Base-by-base conservation (phyloP, 1,140 invertebrate genomes). In the Drosophila grimshawi region DNA sequence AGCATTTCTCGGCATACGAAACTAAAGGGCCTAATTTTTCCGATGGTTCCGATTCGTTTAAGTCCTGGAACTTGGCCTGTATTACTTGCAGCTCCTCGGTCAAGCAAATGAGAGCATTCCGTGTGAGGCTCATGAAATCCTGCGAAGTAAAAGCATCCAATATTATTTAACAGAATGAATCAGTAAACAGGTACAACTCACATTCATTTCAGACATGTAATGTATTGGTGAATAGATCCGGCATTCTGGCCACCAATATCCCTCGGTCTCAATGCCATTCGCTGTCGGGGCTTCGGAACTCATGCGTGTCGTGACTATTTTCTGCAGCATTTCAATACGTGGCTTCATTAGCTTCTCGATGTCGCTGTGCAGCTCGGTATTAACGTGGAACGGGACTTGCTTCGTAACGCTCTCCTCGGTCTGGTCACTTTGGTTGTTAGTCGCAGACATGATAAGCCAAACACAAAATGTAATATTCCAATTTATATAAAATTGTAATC, bases 211-310 rank as follows among this genome's bases (percentile, higher is more conserved):
- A 7, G 73, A 77, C 32, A 81, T 65, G 30, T 74, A 69, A 27
- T 77, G 63, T 0, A 10, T 10, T 0, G 73, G 27, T 3, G 73
- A 68, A 10, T 33, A 63, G 5, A 81, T 3, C 3, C 55, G 19
- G 32, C 81, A 81, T 5, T 81, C 78, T 4, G 79, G 78, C 79
- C 78, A 81, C 79, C 79, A 81, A 32, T 81, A 73, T 0, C 27
- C 53, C 6, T 30, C 51, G 2, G 48, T 53, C 0, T 63, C 57
- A n/a, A 27, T 41, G 8, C 76, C 72, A 46, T 80, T 59, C 5
- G 7, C 37, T 5, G 73, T 59, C 29, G 35, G 33, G 4, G 41
- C 53, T 10, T 56, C 29, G 0, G 73, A 39, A 1, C 73, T 48
- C 33, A 81, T 68, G 11, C 55, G 67, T 2, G 56, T 68, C 3